These are phyloP conservation scores for Seira ritae DNA, from an alignment of 2,888 invertebrate genomes.

Conservation along the genomic window DNA sequence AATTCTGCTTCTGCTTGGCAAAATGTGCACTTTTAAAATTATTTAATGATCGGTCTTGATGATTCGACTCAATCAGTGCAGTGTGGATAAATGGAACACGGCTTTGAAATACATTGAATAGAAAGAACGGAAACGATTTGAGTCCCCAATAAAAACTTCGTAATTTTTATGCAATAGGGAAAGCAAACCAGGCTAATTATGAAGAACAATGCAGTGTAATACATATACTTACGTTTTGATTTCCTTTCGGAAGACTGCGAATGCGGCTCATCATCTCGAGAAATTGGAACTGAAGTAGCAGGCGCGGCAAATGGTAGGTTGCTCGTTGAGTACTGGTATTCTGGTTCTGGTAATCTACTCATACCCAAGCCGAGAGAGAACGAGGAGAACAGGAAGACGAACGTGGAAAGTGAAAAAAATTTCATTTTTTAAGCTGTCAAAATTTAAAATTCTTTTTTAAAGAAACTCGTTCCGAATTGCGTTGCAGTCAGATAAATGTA, in stretches of 20 bases:
- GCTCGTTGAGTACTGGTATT: not conserved
- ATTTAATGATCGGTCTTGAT: no score
- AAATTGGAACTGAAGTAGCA: no score
- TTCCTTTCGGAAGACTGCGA: not conserved
- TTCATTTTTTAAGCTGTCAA: not conserved
- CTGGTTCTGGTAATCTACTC: not conserved
- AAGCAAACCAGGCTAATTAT: constrained; percentile 1
- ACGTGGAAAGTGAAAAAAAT: not conserved
- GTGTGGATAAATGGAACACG: not conserved
- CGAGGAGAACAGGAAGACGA: not conserved
- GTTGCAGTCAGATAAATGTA: not conserved
- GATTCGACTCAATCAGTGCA: no score
- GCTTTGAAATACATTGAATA: not conserved
- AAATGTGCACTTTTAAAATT: no score
- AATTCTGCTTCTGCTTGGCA: no score
- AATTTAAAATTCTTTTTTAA: not conserved
- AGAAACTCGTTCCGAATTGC: not conserved
- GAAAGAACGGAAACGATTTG: not conserved
- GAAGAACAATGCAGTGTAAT: not conserved
- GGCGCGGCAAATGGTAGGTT: not conserved
- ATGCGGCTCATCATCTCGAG: no score
- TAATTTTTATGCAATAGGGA: constrained; percentile 11
- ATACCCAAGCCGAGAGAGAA: not conserved
- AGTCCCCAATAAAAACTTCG: not conserved
- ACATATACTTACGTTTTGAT: not conserved